Evolutionary conservation across 1,140 invertebrate genomes (phyloP).

Genomic region (Tribolium castaneum): DNA sequence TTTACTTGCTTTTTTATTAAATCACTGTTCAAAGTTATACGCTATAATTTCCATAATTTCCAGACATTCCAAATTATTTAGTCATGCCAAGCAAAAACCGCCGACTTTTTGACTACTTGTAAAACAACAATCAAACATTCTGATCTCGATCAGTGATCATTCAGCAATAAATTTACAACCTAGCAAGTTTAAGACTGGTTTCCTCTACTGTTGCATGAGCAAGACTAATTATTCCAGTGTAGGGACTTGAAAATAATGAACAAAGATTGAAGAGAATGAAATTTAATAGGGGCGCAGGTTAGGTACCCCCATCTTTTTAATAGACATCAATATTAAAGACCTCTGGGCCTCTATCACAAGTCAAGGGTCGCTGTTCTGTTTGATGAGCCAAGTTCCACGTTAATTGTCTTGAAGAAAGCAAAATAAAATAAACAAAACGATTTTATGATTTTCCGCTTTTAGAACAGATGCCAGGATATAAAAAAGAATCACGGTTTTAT

Average conservation of each 20-base stretch:
- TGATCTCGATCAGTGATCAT: constrained; percentile 1
- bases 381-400: background rate
- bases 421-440: background rate
- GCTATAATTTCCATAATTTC: too few species aligned
- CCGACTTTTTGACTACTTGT: background rate
- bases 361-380: background rate
- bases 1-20: too few species aligned
- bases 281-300: constrained; percentile 2
- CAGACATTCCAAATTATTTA: too few species aligned
- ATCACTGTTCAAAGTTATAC: too few species aligned
- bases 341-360: background rate
- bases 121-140: background rate
- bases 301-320: constrained; percentile 19
- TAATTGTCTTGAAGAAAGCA: background rate
- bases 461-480: background rate
- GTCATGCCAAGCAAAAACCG: too few species aligned
- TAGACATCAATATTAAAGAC: constrained; percentile 11
- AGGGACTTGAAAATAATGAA: background rate
- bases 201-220: background rate
- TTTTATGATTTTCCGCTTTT: background rate
- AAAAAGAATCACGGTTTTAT: background rate
- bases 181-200: too few species aligned
- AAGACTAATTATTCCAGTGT: background rate
- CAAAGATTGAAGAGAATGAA: constrained; percentile 18
- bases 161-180: too few species aligned